Conservation (phyloP, 1,140 invertebrate species). For the Elysia chlorotica region DNA sequence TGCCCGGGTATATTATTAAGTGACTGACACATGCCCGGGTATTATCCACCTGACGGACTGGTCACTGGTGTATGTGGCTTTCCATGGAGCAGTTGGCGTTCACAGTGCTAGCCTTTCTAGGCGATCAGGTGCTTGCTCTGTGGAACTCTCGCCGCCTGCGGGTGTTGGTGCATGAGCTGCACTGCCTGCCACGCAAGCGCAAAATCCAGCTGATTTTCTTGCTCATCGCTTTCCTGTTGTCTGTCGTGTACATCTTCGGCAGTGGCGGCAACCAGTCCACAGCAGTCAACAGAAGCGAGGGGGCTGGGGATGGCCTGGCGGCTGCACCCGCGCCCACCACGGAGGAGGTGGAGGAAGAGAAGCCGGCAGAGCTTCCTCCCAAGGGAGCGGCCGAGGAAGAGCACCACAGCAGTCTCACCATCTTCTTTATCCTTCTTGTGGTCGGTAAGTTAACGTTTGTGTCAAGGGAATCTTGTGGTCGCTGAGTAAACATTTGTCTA, state of each 20-base stretch:
- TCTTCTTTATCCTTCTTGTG: slow-evolving; percentile 94
- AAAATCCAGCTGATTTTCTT: not conserved
- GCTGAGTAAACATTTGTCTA: too few relatives aligned
- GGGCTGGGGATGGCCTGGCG: too few relatives aligned
- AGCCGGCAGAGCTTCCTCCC: slow-evolving; percentile 35
- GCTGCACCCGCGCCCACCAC: slow-evolving; percentile 23
- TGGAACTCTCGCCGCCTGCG: not conserved
- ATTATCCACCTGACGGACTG: too few relatives aligned
- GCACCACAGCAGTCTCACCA: slow-evolving; percentile 93
- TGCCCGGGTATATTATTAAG: too few relatives aligned
- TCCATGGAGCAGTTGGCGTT: too few relatives aligned
- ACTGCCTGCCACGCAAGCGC: too few relatives aligned
- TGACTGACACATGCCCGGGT: too few relatives aligned
- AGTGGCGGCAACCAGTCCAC: not conserved
- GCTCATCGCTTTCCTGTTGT: not conserved
- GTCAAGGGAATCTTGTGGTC: too few relatives aligned
- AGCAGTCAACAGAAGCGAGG: slow-evolving; percentile 14
- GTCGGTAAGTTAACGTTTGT: slow-evolving; percentile 69
- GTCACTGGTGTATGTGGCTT: too few relatives aligned
- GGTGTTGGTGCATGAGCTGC: not conserved
- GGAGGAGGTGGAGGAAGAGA: slow-evolving; percentile 21
- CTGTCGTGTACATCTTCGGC: not conserved
- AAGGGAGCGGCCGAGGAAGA: slow-evolving; percentile 70
- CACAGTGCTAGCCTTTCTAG: too few relatives aligned
- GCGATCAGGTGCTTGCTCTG: not conserved